Percentiles rank a stretch among this genome's conserved stretches.
Conservation (phyloP, 2,113 vertebrate genomes). For the Salvator merianae region DNA sequence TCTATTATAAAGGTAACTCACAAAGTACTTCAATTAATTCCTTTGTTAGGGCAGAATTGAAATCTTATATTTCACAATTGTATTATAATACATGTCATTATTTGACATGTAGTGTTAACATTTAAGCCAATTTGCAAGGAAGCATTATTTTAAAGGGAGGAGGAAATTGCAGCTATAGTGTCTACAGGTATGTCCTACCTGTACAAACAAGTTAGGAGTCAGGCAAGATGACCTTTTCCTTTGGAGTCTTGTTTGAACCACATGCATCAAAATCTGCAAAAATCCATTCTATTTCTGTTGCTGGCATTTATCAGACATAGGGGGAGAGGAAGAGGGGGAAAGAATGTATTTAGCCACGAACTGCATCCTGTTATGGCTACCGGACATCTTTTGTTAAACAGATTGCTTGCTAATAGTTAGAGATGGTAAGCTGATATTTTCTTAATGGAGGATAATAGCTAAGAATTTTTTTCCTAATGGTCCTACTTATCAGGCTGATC, state of each 20-base stretch:
- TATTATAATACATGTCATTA: neutral
- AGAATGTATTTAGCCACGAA: neutral
- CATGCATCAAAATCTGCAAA: too few relatives aligned
- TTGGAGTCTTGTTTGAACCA: too few relatives aligned
- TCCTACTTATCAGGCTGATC: neutral
- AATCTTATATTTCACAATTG: neutral
- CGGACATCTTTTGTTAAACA: neutral
- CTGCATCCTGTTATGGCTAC: neutral
- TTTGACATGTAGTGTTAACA: too few relatives aligned
- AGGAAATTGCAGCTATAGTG: too few relatives aligned
- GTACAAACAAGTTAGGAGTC: neutral
- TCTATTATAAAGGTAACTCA: neutral
- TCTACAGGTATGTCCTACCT: too few relatives aligned
- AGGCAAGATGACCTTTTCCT: neutral
- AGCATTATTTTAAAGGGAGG: neutral
- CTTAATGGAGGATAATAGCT: neutral
- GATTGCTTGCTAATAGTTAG: constrained; percentile 3
- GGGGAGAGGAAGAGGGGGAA: too few relatives aligned
- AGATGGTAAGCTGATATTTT: constrained; percentile 10
- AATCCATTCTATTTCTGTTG: neutral
- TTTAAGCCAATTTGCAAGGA: neutral
- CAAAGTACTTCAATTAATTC: neutral
- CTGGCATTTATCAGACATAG: neutral
- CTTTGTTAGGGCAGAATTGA: neutral
- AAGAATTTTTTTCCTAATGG: neutral